phyloP scores from a whole-genome alignment of 1,140 invertebrate genomes.

The Microvelia longipes region DNA sequence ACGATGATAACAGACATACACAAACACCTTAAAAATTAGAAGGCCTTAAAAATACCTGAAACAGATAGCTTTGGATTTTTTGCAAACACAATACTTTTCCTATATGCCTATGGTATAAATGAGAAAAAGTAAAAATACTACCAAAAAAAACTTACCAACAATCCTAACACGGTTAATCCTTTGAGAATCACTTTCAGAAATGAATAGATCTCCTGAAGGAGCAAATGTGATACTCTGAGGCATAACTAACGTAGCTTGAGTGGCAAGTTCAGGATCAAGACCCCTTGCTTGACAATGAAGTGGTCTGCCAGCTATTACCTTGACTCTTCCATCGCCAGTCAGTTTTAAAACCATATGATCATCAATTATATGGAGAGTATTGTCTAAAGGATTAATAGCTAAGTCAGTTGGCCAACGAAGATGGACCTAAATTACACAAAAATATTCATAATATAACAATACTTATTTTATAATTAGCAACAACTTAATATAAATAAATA shows the following conservation, averaged over 20 bases:
- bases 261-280: conserved; percentile 64
- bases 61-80: too few species aligned
- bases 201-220: conserved; percentile 83
- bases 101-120: too few species aligned
- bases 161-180: conserved; percentile 81
- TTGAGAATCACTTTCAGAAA: conserved; percentile 89
- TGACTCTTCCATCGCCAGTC: conserved; percentile 74
- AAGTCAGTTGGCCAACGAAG: conserved; percentile 88
- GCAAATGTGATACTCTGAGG: conserved; percentile 88
- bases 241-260: conserved; percentile 76
- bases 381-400: conserved; percentile 83
- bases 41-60: too few species aligned
- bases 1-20: too few species aligned
- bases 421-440: conserved; percentile 62
- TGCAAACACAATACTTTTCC: too few species aligned
- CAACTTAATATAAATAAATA: too few species aligned
- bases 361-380: conserved; percentile 87
- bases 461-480: too few species aligned
- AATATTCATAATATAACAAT: background rate
- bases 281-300: conserved; percentile 67
- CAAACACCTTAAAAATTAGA: too few species aligned
- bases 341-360: conserved; percentile 87
- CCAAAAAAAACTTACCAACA: conserved; percentile 44
- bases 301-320: conserved; percentile 80
- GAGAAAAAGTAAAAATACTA: too few species aligned